Conservation (phyloP, 2,797 vertebrate genomes). For the Phyllotis vaccarum region DNA sequence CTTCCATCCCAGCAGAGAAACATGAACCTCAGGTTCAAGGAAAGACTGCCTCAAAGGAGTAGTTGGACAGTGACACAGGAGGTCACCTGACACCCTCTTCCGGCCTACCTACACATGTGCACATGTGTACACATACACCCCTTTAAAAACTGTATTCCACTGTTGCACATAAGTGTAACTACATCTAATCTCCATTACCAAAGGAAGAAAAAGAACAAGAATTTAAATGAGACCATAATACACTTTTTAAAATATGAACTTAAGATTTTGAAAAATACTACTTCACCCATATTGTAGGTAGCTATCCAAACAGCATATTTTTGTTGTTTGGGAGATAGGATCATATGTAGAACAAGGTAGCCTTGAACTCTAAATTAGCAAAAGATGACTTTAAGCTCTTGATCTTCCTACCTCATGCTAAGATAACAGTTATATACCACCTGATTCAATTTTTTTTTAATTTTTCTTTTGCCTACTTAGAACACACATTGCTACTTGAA, state of each 20-base stretch:
- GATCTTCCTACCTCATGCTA: background rate
- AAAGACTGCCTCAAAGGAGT: background rate
- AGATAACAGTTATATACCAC: background rate
- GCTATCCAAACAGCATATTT: background rate
- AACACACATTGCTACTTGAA: background rate
- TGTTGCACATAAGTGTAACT: conserved; percentile 17
- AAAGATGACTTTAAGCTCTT: background rate
- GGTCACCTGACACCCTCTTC: background rate
- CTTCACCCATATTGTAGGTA: background rate
- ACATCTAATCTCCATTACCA: background rate
- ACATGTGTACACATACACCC: background rate
- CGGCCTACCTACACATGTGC: background rate
- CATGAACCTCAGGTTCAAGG: background rate
- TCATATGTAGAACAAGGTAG: background rate
- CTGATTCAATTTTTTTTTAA: background rate
- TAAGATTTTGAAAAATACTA: background rate
- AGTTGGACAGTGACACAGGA: background rate
- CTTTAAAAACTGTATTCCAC: background rate
- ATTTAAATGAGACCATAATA: background rate
- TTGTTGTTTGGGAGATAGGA: background rate
- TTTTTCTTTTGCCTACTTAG: background rate
- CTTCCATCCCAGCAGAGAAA: background rate
- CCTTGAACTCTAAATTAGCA: background rate
- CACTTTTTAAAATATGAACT: background rate
- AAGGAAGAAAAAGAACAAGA: background rate